Evolutionary conservation across 2,113 vertebrate species (phyloP), one percentile per base, ranked within the genome.

Genomic region (Cardinalis cardinalis): DNA sequence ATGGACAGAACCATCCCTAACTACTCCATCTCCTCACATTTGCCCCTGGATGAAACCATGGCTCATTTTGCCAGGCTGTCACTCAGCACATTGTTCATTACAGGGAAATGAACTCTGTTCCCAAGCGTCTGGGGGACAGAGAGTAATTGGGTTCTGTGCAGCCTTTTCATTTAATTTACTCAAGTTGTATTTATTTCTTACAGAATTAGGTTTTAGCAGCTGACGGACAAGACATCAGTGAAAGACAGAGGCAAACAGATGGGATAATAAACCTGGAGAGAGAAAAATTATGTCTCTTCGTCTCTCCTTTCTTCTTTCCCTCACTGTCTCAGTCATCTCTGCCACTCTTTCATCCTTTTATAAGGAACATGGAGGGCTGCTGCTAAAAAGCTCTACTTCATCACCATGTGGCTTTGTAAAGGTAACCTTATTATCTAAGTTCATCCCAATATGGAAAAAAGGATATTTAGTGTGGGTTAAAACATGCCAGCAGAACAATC

Each of bases 131-230:
- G 0, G 79, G 60, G 89, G 87, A 96, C 88, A 81, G 53, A 84
- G 88, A 94, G 64, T 96, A 96, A 97, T 91, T 97, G 95, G 84
- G 78, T 92, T 96, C 91, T 88, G 84, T 31, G 72, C 94, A 96
- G 89, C 71, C 77, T 97, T 97, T 97, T 89, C 94, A 94, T 87
- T 96, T 97, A 97, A 97, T 97, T 97, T 96, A 94, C 91, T 97
- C 96, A 91, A 96, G 94, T 95, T 96, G 89, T 96, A 92, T 97
- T 97, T 97, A 94, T 96, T 97, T 95, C 96, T 94, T 89, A 86
- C 83, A 89, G 89, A 96, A 97, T 97, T 96, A 94, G 86, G 76
- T 96, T 91, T 93, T 94, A 92, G 90, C 28, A 1, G 77, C 69
- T 95, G 96, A 97, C 14, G 75, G 96, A 97, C 97, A 96, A 93